Base-by-base conservation (phyloP, 2,888 invertebrate species). In the Noctua janthe region DNA sequence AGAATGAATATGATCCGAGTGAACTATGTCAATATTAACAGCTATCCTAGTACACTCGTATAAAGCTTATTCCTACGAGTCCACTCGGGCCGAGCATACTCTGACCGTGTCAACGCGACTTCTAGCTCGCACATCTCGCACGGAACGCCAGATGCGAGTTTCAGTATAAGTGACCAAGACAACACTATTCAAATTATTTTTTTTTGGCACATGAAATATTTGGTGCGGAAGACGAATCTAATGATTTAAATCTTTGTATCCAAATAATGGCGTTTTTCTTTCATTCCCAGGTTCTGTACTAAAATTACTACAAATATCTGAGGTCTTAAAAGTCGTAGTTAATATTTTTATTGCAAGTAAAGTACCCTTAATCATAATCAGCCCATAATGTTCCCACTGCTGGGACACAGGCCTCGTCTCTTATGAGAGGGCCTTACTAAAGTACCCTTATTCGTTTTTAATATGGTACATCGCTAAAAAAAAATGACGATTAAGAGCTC, bases 211-310 rank as follows among this genome's bases (percentile, higher is more conserved):
- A n/a, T 23, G 0, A 13, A 62, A 35, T 62, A 7, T 64, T 20
- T 66, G 20, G 39, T 10, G 66, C 64, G 10, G 4, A 20, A 35
- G 15, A 2, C 8, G 6, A 15, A 47, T 69, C 69, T n/a, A 15
- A 69, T 15, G n/a, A 47, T 47, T 69, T 69, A 69, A 47, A 69
- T 47, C n/a, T 15, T 15, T 69, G 43, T 23, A 29, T 29, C n/a
- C 8, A 29, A 69, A 69, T n/a, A 67, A 69, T 47, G 3, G 47
- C 15, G 69, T 82, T 85, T 83, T 86, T 86, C 84, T 82, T 84
- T 86, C 72, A 49, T 86, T 82, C 86, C 84, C 86, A 62, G 71
- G 2, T 62, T 23, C 47, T 49, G 7, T 23, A 43, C 51, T 15
- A 70, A 62, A 70, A 49, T 56, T 39, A 71, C 64, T n/a, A n/a